These are phyloP conservation scores for Cotesia glomerata DNA, from an alignment of 1,140 invertebrate genomes.

Conservation along the genomic window DNA sequence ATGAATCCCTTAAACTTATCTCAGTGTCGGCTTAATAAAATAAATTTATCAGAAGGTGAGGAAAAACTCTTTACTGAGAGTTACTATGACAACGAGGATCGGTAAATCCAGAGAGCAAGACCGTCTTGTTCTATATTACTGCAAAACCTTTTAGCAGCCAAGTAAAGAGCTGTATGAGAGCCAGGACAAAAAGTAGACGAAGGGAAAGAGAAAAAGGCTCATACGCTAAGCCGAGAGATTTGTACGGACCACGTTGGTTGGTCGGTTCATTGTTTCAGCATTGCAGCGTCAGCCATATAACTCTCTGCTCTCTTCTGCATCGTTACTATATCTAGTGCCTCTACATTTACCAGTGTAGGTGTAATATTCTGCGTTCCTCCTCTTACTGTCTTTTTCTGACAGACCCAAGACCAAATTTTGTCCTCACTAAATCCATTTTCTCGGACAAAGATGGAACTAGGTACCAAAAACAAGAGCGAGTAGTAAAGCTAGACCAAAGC, in stretches of 20 bases:
- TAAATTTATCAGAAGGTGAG: neutral
- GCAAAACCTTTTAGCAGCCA: too few relatives aligned
- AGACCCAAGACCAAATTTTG: neutral
- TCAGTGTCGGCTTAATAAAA: too few relatives aligned
- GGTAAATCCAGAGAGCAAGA: constrained; percentile 55
- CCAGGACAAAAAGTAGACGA: constrained; percentile 35
- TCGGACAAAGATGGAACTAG: neutral
- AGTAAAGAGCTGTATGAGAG: constrained; percentile 22
- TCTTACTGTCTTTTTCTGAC: neutral
- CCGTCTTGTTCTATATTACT: constrained; percentile 36
- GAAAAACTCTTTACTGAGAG: constrained; percentile 18
- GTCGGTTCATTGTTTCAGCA: constrained; percentile 62
- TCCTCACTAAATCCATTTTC: neutral
- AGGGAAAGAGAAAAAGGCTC: constrained; percentile 36
- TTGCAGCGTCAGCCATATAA: constrained; percentile 23
- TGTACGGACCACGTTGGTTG: constrained; percentile 56
- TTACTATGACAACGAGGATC: constrained; percentile 54
- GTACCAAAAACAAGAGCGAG: neutral
- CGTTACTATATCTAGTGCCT: neutral
- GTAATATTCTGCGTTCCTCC: neutral
- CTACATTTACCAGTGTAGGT: neutral
- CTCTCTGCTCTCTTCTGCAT: neutral
- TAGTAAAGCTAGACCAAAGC: neutral
- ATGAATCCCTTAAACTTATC: too few relatives aligned
- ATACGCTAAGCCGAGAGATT: constrained; percentile 57